Evolutionary conservation across 2,888 invertebrate species (phyloP), one percentile per base, ranked within the genome.

Genomic region (Rhodophaea formosa): DNA sequence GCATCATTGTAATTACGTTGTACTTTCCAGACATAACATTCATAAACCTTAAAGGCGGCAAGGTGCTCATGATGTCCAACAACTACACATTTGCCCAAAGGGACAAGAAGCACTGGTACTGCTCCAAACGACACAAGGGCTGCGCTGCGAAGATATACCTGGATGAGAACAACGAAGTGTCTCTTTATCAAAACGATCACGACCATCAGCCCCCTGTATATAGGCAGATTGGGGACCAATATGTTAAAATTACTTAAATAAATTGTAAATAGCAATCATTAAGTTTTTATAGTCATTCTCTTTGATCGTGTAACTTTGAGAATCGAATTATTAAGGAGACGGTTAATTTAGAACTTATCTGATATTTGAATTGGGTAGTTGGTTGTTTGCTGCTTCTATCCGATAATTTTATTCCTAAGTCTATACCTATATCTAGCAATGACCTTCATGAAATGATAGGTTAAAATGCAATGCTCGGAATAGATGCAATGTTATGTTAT

Each of bases 1-100:
- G n/a, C 23, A 23, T 23, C 23, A 23, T 3, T 3, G 23, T n/a
- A n/a, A 23, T 23, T 23, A 5, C 23, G 23, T 23, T 39, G 3
- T 39, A n/a, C n/a, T 39, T 39, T 39, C 8, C 39, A 39, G 39
- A 39, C n/a, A 60, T 81, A 3, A 62, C 69, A 47, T 79, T 82
- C 44, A 80, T 84, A 56, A 60, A 59, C 1, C 56, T 81, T 7
- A 15, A 59, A 0, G 67, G 65, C 0, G 75, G 66, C 12, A 78
- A 69, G 23, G 73, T 72, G 12, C 54, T 84, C 14, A 62, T 84
- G 7, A 82, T 83, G 83, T 71, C 70, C 0, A 67, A 74, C n/a
- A 68, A 70, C 0, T 84, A 72, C 53, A 82, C 84, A 0, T 85
- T 80, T 57, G 75, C 84, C 0, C 69, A 75, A 23, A 76, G 71